phyloP scores from a whole-genome alignment of 2,113 vertebrate species.

The Dissostichus mawsoni region DNA sequence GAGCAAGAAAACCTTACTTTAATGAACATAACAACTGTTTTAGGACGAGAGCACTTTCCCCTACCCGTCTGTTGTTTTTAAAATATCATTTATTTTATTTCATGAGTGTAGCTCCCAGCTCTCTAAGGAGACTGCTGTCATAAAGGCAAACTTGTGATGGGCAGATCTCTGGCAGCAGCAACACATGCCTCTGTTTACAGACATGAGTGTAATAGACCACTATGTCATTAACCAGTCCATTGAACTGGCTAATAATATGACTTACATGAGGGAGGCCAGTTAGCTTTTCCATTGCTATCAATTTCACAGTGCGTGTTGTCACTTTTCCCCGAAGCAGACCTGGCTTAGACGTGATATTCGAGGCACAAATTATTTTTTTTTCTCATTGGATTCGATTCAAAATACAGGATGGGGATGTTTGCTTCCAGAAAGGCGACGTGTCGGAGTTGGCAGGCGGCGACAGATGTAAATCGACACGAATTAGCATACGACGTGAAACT shows the following conservation, averaged over 20 bases:
- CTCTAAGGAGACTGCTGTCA: constrained; percentile 22
- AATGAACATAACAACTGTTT: too few relatives aligned
- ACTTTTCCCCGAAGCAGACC: constrained; percentile 26
- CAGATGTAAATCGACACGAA: neutral
- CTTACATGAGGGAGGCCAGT: constrained; percentile 70
- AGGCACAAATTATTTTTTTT: constrained; percentile 34
- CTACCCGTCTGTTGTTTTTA: too few relatives aligned
- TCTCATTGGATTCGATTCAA: constrained; percentile 20
- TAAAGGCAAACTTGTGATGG: constrained; percentile 66
- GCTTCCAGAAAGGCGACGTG: neutral
- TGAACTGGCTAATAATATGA: constrained; percentile 82
- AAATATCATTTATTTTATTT: neutral
- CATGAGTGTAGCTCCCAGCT: neutral
- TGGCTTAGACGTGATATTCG: constrained; percentile 27
- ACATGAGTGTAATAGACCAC: constrained; percentile 77
- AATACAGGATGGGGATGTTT: constrained; percentile 18
- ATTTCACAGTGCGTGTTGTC: constrained; percentile 55
- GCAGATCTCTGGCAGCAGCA: constrained; percentile 66
- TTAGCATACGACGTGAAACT: neutral
- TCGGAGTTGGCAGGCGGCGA: neutral
- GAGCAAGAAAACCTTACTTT: too few relatives aligned
- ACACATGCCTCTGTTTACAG: constrained; percentile 74
- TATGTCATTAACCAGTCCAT: constrained; percentile 78
- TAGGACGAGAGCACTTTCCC: too few relatives aligned
- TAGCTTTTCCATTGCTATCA: constrained; percentile 46